Evolutionary conservation across 2,888 invertebrate species (phyloP).

Genomic region (Cataglyphis altisquamis): DNA sequence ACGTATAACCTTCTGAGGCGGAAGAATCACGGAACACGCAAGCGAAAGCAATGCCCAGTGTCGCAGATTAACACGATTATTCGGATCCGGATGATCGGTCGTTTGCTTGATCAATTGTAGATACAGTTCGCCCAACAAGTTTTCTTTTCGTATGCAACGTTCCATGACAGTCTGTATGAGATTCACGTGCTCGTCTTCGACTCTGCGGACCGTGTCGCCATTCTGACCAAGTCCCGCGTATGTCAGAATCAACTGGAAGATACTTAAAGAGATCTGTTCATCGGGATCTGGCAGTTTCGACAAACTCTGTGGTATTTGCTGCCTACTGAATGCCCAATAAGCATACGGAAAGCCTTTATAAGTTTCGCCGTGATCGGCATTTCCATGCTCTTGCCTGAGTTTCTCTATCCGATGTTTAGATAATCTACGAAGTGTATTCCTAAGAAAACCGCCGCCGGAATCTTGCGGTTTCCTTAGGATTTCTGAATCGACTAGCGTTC

Average conservation of each 20-base stretch:
- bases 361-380: slow-evolving; percentile 91
- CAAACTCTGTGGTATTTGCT: slow-evolving; percentile 93
- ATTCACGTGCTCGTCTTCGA: slow-evolving; percentile 95
- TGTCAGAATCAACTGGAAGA: slow-evolving; percentile 95
- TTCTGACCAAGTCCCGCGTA: slow-evolving; percentile 94
- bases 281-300: slow-evolving; percentile 95
- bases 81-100: slow-evolving; percentile 96
- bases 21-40: slow-evolving; percentile 93
- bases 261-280: slow-evolving; percentile 94
- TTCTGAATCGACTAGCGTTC: slow-evolving; percentile 94
- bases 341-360: slow-evolving; percentile 95
- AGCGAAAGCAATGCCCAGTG: slow-evolving; percentile 97
- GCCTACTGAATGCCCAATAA: slow-evolving; percentile 96
- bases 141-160: slow-evolving; percentile 96
- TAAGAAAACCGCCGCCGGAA: slow-evolving; percentile 93
- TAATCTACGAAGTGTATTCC: slow-evolving; percentile 94
- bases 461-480: slow-evolving; percentile 94
- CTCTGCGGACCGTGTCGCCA: slow-evolving; percentile 90
- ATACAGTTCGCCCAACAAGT: slow-evolving; percentile 95
- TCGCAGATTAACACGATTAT: slow-evolving; percentile 94
- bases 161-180: slow-evolving; percentile 96
- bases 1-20: slow-evolving; percentile 94
- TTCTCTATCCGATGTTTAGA: slow-evolving; percentile 95
- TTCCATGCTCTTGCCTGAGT: slow-evolving; percentile 90
- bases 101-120: slow-evolving; percentile 97